Percentiles rank a stretch among this genome's conserved stretches.
These are phyloP conservation scores for Trididemnum clinides DNA, from an alignment of 23 tunicate genomes.

Conservation along the genomic window DNA sequence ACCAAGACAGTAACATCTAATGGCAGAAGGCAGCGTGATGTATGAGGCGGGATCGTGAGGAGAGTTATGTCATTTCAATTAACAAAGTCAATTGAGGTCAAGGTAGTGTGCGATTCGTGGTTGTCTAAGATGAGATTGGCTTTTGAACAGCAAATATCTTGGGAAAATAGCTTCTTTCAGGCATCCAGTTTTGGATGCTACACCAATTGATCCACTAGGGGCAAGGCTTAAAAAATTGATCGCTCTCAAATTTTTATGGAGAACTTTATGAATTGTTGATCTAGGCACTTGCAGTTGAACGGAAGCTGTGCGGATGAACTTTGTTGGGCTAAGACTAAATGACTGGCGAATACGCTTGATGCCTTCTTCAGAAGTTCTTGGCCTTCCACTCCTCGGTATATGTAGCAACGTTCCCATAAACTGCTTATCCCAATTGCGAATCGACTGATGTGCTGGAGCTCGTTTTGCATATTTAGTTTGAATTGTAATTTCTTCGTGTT, in stretches of 20 bases:
- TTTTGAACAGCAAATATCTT: conserved; percentile 14
- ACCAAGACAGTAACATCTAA: conserved; percentile 26
- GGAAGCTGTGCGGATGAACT: no score
- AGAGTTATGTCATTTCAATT: conserved; percentile 1
- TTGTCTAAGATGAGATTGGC: conserved; percentile 6
- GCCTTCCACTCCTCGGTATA: no score
- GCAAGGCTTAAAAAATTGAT: conserved; percentile 11
- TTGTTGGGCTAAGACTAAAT: no score
- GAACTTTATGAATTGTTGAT: no score
- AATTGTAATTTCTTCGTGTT: background rate
- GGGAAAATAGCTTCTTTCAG: conserved; percentile 11
- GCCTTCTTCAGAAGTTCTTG: no score
- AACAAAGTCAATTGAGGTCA: conserved; percentile 4
- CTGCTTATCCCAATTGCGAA: no score
- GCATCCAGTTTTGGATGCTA: conserved; percentile 28
- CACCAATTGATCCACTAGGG: background rate
- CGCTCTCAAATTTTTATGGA: background rate
- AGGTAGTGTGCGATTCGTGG: conserved; percentile 35
- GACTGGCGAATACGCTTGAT: no score
- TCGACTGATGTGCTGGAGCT: no score
- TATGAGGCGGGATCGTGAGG: background rate
- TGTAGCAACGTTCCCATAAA: no score
- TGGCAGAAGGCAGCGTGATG: conserved; percentile 8
- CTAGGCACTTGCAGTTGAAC: background rate
- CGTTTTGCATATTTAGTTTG: conserved; percentile 13